Conservation (phyloP, 1,140 invertebrate genomes). For the Metopolophium dirhodum region DNA sequence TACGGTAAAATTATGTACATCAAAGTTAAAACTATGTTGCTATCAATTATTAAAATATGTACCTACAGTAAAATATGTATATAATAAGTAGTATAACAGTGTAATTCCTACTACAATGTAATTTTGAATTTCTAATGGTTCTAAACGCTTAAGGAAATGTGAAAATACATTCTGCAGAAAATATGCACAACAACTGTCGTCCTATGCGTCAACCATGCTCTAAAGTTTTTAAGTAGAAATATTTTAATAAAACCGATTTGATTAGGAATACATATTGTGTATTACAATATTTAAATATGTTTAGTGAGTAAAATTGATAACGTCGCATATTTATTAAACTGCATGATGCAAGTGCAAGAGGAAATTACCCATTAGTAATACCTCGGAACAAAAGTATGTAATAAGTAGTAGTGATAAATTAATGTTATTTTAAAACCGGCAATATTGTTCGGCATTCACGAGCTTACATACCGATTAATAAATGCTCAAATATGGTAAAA, state of each 20-base stretch:
- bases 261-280: no score
- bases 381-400: neutral
- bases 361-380: neutral
- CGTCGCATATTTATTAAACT: neutral
- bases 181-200: neutral
- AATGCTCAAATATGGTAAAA: no score
- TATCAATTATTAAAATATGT: constrained; percentile 14
- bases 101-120: neutral
- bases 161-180: neutral
- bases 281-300: neutral
- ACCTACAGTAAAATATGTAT: neutral
- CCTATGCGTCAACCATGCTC: neutral
- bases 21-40: constrained; percentile 1
- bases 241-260: neutral
- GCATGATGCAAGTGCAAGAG: neutral
- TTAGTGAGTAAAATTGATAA: neutral
- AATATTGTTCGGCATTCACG: neutral
- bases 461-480: neutral
- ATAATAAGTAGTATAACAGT: neutral
- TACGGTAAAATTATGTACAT: constrained; percentile 10
- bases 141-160: neutral
- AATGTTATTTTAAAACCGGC: neutral
- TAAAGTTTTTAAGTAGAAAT: neutral
- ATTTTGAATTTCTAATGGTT: constrained; percentile 8
- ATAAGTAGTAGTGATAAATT: neutral